phyloP scores from a whole-genome alignment of 2,113 vertebrate species.

The Pterocles gutturalis region DNA sequence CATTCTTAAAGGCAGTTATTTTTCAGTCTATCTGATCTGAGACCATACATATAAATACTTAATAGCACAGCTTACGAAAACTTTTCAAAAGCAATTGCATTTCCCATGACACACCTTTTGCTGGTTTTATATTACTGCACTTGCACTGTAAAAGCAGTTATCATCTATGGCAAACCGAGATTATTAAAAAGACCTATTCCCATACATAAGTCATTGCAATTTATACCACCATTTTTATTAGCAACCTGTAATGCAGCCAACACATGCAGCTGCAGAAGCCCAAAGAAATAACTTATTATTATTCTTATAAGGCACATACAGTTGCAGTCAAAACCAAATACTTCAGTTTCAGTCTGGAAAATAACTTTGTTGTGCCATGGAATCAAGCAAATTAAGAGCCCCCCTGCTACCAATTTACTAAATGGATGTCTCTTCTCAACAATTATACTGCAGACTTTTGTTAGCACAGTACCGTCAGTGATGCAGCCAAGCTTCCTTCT shows the following conservation, averaged over 20 bases:
- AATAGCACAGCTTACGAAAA: neutral
- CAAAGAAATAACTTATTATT: neutral
- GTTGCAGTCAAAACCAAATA: neutral
- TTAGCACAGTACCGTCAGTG: neutral
- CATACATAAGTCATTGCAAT: neutral
- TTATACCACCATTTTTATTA: neutral
- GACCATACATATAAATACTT: neutral
- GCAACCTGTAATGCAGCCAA: neutral
- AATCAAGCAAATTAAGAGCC: neutral
- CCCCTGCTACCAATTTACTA: neutral
- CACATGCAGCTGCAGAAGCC: neutral
- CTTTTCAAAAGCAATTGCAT: slow-evolving; percentile 1
- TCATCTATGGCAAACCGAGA: neutral
- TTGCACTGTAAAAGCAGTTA: neutral
- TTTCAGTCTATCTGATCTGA: neutral
- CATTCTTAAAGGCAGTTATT: neutral
- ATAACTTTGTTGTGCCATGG: neutral
- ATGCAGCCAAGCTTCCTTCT: neutral
- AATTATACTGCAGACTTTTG: neutral
- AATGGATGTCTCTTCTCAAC: neutral
- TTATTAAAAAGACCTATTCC: neutral
- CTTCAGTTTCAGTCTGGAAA: neutral
- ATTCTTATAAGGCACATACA: neutral
- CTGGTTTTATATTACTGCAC: neutral
- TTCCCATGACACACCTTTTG: neutral